These are phyloP conservation scores for Lottia gigantea DNA, from an alignment of 2,888 invertebrate genomes.

Conservation along the genomic window DNA sequence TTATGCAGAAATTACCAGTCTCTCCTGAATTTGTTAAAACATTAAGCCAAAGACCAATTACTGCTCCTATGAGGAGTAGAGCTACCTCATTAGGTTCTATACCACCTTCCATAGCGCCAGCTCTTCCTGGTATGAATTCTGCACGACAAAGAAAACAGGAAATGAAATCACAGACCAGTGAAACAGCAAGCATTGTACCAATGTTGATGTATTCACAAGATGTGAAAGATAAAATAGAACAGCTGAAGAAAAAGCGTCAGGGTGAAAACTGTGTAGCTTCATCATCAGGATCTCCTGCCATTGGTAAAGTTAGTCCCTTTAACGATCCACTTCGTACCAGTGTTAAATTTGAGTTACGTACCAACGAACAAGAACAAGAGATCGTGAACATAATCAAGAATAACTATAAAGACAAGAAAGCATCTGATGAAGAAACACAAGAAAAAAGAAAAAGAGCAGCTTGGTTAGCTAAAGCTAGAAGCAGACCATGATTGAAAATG, in stretches of 20 bases:
- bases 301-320: constrained; percentile 56
- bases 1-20: constrained; percentile 28
- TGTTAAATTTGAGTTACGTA: constrained; percentile 60
- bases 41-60: constrained; percentile 23
- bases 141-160: constrained; percentile 10
- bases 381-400: constrained; percentile 48
- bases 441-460: constrained; percentile 52
- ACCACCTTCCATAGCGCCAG: not conserved
- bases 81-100: constrained; percentile 12
- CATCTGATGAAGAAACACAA: constrained; percentile 40
- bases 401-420: constrained; percentile 37
- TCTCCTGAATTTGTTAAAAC: not conserved
- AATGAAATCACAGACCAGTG: constrained; percentile 1
- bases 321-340: constrained; percentile 62
- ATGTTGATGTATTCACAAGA: constrained; percentile 64
- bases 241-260: constrained; percentile 35
- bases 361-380: constrained; percentile 59
- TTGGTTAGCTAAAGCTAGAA: constrained; percentile 57
- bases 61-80: constrained; percentile 14
- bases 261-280: constrained; percentile 37
- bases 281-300: constrained; percentile 40
- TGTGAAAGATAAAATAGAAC: constrained; percentile 48
- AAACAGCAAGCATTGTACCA: constrained; percentile 49
- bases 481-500: constrained; percentile 17
- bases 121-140: not conserved